Conservation (phyloP, 2,113 vertebrate species). For the Struthio camelus region DNA sequence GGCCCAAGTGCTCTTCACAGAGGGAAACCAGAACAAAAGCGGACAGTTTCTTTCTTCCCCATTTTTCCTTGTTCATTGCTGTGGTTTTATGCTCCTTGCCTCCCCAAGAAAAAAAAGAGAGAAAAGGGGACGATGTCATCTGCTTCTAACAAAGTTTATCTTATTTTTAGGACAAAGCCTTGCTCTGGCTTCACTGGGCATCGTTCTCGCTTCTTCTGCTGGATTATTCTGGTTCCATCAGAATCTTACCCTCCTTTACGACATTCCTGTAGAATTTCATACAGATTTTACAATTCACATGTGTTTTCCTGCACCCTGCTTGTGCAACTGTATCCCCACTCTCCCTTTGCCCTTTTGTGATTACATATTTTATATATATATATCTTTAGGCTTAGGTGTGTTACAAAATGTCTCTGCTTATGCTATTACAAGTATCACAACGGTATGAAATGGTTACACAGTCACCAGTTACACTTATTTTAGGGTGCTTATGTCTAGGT, state of each 20-base stretch:
- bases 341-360: background rate
- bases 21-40: too few species aligned
- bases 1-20: too few species aligned
- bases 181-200: background rate
- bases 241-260: background rate
- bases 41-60: too few species aligned
- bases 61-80: too few species aligned
- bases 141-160: background rate
- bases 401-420: background rate
- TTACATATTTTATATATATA: background rate
- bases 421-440: background rate
- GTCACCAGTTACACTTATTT: background rate
- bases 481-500: background rate
- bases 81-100: too few species aligned
- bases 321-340: background rate
- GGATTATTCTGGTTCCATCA: background rate
- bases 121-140: background rate
- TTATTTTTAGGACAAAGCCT: background rate
- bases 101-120: background rate
- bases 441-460: background rate
- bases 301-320: background rate
- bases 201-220: background rate
- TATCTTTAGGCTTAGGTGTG: background rate
- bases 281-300: background rate
- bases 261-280: too few species aligned